Percentiles rank a stretch among this genome's conserved stretches.
Evolutionary conservation across 2,113 vertebrate species (phyloP).

Genomic region (Haliaeetus leucogaster): DNA sequence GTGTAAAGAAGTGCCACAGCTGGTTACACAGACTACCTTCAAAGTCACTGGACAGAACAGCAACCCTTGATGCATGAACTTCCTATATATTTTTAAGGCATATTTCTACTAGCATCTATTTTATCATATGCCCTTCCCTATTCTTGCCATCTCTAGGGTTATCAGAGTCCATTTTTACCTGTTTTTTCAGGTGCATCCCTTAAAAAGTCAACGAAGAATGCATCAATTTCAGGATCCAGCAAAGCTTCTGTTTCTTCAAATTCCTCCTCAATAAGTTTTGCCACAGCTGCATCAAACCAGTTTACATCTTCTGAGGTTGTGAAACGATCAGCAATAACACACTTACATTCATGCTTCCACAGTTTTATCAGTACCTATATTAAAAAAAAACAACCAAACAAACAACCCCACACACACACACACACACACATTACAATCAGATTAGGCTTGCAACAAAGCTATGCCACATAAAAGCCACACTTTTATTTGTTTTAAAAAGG

Average conservation of each 20-base stretch:
- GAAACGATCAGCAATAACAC: conserved; percentile 93
- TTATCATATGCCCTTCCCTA: neutral
- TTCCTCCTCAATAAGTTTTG: conserved; percentile 76
- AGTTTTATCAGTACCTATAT: conserved; percentile 81
- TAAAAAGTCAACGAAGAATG: conserved; percentile 95
- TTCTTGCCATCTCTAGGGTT: neutral
- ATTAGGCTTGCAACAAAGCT: neutral
- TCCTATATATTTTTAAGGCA: neutral
- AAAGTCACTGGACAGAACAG: neutral
- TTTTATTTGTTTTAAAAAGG: neutral
- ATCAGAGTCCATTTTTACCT: conserved; percentile 70
- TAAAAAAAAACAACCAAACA: accelerated
- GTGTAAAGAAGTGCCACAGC: neutral
- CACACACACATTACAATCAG: neutral
- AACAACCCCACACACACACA: neutral
- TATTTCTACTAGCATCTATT: neutral
- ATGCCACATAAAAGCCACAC: neutral
- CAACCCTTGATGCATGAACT: neutral
- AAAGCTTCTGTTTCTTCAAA: conserved; percentile 69
- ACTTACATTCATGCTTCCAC: conserved; percentile 95
- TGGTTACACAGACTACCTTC: neutral
- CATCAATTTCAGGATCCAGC: conserved; percentile 72
- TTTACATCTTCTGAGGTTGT: conserved; percentile 80
- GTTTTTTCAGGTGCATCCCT: conserved; percentile 83
- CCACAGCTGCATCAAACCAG: conserved; percentile 87